Base-by-base conservation (phyloP, 1,140 invertebrate genomes). In the Paraescarpia echinospica region DNA sequence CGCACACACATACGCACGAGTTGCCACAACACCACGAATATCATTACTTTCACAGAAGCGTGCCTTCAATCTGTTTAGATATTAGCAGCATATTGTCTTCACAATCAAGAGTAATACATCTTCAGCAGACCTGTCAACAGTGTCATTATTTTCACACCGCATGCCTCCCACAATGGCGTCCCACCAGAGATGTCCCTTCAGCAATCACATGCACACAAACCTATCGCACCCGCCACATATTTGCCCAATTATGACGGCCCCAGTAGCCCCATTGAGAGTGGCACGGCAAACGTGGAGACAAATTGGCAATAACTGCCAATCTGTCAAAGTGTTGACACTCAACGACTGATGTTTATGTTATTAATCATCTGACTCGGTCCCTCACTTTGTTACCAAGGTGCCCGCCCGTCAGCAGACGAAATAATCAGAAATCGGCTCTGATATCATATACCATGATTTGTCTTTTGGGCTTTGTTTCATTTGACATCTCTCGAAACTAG, bases 231-330 rank as follows among this genome's bases (percentile, higher is more conserved):
- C 59, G 59, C 59, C 27, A 31, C 59, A 77, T 31, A 77, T 77
- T 77, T 77, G 59, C 59, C 59, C 59, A 77, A 77, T 77, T 77
- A 77, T 77, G 59, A 77, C 59, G 22, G 59, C 18, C 14, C 18
- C 59, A 77, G 59, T 77, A 31, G 59, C 59, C 22, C 59, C 59
- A 77, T 77, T 77, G 59, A 77, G 59, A 27, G 27, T 4, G 18
- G 27, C 14, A 18, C 59, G 14, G 59, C 59, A 77, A 77, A 77
- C 59, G 2, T 12, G 59, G 59, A 77, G 59, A 77, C 59, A 77
- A 77, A 77, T 77, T 77, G 59, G 59, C 59, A 77, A 77, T 77
- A 77, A 77, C 59, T 77, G 59, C 59, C 59, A 77, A 77, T 77
- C 59, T 77, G 59, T 77, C 59, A 77, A 77, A 31, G 18, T 77